These are phyloP conservation scores for Ammospiza caudacuta DNA, from an alignment of 2,113 vertebrate species.

Conservation along the genomic window DNA sequence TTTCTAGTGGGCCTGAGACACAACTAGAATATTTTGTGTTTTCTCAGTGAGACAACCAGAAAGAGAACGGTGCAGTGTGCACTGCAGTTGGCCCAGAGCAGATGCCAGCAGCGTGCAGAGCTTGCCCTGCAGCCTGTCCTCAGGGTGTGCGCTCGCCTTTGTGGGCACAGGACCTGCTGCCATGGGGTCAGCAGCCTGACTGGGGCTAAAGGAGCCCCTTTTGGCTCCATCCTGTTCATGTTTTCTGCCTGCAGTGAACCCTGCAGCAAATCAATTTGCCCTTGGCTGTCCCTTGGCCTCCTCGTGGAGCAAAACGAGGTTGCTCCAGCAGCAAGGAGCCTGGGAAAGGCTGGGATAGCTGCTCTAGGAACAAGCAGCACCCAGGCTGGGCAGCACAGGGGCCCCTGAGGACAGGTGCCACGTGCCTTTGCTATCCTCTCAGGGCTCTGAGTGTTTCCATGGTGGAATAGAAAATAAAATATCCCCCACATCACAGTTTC, in stretches of 20 bases:
- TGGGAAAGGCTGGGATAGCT: background rate
- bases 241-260: background rate
- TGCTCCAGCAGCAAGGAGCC: background rate
- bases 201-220: background rate
- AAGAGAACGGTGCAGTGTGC: background rate
- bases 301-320: background rate
- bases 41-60: background rate
- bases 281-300: background rate
- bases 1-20: background rate
- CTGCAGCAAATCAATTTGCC: background rate
- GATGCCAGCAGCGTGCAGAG: background rate
- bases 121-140: conserved; percentile 5
- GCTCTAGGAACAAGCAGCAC: background rate
- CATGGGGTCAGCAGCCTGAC: background rate
- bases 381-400: background rate
- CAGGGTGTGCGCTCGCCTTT: background rate
- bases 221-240: background rate
- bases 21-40: background rate
- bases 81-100: background rate
- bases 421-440: background rate
- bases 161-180: background rate
- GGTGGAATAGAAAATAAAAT: background rate
- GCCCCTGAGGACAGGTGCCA: background rate
- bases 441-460: background rate
- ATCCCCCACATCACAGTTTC: background rate